Conservation (phyloP, 2,797 vertebrate species). For the Hoplostethus mediterraneus region DNA sequence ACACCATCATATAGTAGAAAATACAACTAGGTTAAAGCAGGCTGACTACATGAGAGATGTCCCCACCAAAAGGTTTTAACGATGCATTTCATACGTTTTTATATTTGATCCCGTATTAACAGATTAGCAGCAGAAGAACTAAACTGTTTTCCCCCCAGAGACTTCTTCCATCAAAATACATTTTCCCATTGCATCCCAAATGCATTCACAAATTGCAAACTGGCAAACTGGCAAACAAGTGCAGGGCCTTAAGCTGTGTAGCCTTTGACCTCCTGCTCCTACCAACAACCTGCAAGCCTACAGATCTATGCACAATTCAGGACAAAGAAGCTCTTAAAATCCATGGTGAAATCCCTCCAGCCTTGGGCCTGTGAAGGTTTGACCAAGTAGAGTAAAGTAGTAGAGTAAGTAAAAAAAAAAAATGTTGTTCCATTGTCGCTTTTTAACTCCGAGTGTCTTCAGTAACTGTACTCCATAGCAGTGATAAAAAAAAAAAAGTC, state of each 20-base stretch:
- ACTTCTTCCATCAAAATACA: background rate
- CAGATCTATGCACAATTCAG: background rate
- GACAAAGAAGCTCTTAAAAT: background rate
- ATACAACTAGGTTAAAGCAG: background rate
- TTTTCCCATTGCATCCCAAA: no score
- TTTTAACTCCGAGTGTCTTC: constrained; percentile 1
- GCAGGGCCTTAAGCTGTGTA: no score
- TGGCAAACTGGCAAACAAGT: no score
- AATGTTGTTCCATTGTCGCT: constrained; percentile 20
- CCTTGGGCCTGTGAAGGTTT: background rate
- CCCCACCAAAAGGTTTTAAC: no score
- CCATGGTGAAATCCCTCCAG: background rate
- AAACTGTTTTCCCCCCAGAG: background rate
- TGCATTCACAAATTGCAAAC: no score
- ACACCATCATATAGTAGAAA: no score
- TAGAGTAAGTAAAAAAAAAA: no score
- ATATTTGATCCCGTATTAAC: no score
- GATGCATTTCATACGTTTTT: no score
- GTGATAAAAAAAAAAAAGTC: background rate
- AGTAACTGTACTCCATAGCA: constrained; percentile 44
- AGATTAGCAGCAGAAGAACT: no score
- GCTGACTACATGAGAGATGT: background rate
- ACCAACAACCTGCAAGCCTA: background rate
- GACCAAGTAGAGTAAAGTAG: background rate
- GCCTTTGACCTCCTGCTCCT: no score